Conservation (phyloP, 1,140 invertebrate species). For the Eciton burchellii region DNA sequence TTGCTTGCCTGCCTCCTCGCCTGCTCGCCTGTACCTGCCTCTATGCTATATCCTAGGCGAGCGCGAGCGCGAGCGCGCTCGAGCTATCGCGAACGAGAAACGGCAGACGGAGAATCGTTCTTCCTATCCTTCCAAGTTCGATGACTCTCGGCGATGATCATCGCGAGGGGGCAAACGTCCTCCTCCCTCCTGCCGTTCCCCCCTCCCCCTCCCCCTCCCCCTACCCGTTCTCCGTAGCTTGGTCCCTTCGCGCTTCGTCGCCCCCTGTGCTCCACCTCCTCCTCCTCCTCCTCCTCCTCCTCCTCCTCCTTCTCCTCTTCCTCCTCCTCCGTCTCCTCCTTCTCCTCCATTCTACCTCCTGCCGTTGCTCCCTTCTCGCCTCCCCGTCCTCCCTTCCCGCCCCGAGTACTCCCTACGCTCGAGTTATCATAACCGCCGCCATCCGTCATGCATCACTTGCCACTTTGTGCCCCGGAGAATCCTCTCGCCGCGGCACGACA, state of each 20-base stretch:
- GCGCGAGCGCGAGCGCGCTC: slow-evolving; percentile 13
- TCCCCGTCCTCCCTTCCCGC: slow-evolving; percentile 17
- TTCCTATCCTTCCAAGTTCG: slow-evolving; percentile 66
- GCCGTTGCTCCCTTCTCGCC: slow-evolving; percentile 35
- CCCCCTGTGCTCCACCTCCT: slow-evolving; percentile 42
- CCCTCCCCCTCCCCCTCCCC: slow-evolving; percentile 37
- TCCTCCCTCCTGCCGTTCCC: slow-evolving; percentile 34
- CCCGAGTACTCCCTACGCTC: slow-evolving; percentile 42
- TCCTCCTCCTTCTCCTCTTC: not conserved
- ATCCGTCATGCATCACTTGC: slow-evolving; percentile 77
- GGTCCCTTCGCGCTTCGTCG: slow-evolving; percentile 54
- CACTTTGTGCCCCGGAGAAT: slow-evolving; percentile 74
- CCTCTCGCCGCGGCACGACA: slow-evolving; percentile 62
- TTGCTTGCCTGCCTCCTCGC: not conserved
- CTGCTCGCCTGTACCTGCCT: not conserved
- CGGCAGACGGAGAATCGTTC: slow-evolving; percentile 63
- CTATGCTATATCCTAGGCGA: slow-evolving; percentile 31
- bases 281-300: slow-evolving; percentile 11
- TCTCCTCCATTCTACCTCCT: not conserved
- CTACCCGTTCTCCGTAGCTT: slow-evolving; percentile 17
- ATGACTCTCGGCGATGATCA: slow-evolving; percentile 69
- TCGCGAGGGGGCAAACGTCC: slow-evolving; percentile 58
- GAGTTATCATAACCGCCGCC: slow-evolving; percentile 78
- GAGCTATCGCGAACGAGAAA: slow-evolving; percentile 57
- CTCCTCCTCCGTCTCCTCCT: slow-evolving; percentile 15